Percentiles rank a stretch among this genome's conserved stretches.
Conservation (phyloP, 2,888 invertebrate species). For the Tetragonisca angustula region DNA sequence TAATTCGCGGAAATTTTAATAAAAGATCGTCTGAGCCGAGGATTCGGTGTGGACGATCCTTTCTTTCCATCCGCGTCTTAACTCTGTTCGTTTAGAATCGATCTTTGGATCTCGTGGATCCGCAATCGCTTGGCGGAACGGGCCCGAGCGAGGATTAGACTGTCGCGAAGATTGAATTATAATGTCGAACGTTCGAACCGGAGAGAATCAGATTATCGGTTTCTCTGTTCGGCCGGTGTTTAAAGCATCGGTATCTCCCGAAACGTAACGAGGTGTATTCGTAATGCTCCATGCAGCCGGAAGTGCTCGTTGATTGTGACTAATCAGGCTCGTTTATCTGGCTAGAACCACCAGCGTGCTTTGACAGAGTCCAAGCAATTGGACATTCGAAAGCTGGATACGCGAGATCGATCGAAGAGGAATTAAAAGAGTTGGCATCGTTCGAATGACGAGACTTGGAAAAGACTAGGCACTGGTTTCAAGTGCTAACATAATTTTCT, state of each 20-base stretch:
- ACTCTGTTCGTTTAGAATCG: slow-evolving; percentile 20
- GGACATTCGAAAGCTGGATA: slow-evolving; percentile 9
- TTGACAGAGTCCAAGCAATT: slow-evolving; percentile 38
- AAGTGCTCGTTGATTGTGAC: slow-evolving; percentile 54
- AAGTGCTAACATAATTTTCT: background rate
- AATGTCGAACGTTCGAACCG: slow-evolving; percentile 27
- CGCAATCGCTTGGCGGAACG: slow-evolving; percentile 19
- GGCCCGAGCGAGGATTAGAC: slow-evolving; percentile 35
- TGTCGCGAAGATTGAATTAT: slow-evolving; percentile 55
- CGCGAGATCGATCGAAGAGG: slow-evolving; percentile 26
- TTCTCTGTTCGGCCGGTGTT: background rate
- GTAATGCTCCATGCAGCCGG: slow-evolving; percentile 23
- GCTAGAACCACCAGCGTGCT: background rate
- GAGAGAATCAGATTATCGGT: slow-evolving; percentile 42
- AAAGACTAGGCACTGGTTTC: background rate
- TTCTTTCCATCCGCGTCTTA: background rate
- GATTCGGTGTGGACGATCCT: slow-evolving; percentile 64
- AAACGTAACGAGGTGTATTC: slow-evolving; percentile 15
- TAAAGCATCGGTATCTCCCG: slow-evolving; percentile 7
- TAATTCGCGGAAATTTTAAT: slow-evolving; percentile 31
- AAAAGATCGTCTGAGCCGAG: background rate
- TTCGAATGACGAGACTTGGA: no score
- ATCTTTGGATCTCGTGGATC: slow-evolving; percentile 32
- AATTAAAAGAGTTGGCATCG: slow-evolving; percentile 19
- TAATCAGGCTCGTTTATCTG: slow-evolving; percentile 52